Percentiles rank a stretch among this genome's conserved stretches.
Evolutionary conservation across 1,140 invertebrate species (phyloP).

Genomic region (Panagrolaimus sp.): DNA sequence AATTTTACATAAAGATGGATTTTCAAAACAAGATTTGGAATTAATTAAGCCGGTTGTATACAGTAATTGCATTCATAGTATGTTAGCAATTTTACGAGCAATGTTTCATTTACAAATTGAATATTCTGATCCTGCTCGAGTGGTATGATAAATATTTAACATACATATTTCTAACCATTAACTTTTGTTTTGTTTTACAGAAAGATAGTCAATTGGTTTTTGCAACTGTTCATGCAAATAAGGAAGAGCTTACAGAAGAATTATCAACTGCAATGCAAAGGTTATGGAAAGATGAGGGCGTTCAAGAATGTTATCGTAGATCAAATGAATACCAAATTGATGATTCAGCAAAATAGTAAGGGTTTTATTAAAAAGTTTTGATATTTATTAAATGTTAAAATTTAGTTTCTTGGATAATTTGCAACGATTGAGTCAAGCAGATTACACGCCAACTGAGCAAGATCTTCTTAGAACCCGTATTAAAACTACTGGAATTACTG

Average conservation of each 20-base stretch:
- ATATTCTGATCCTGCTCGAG: slow-evolving; percentile 52
- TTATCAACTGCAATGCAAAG: slow-evolving; percentile 56
- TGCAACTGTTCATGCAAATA: slow-evolving; percentile 59
- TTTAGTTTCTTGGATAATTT: slow-evolving; percentile 59
- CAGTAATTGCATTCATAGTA: slow-evolving; percentile 57
- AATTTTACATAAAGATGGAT: slow-evolving; percentile 57
- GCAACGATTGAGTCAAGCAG: slow-evolving; percentile 43
- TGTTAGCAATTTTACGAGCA: slow-evolving; percentile 56
- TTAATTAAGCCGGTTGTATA: slow-evolving; percentile 58
- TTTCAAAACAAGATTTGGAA: slow-evolving; percentile 56
- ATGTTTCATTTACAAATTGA: slow-evolving; percentile 60
- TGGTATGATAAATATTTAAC: slow-evolving; percentile 42
- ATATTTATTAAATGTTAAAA: slow-evolving; percentile 10
- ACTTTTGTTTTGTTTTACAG: slow-evolving; percentile 37
- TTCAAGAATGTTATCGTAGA: slow-evolving; percentile 69
- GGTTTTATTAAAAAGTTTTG: neutral
- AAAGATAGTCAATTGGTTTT: slow-evolving; percentile 56
- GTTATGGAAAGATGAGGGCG: slow-evolving; percentile 66
- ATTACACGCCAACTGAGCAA: slow-evolving; percentile 57
- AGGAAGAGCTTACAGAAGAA: slow-evolving; percentile 58
- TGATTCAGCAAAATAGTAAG: slow-evolving; percentile 74
- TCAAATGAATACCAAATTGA: slow-evolving; percentile 73
- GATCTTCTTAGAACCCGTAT: slow-evolving; percentile 57
- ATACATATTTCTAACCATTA: neutral
- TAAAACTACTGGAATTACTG: slow-evolving; percentile 58